These are phyloP conservation scores for Zaprionus inermis DNA, from an alignment of 1,140 invertebrate genomes.

Conservation along the genomic window DNA sequence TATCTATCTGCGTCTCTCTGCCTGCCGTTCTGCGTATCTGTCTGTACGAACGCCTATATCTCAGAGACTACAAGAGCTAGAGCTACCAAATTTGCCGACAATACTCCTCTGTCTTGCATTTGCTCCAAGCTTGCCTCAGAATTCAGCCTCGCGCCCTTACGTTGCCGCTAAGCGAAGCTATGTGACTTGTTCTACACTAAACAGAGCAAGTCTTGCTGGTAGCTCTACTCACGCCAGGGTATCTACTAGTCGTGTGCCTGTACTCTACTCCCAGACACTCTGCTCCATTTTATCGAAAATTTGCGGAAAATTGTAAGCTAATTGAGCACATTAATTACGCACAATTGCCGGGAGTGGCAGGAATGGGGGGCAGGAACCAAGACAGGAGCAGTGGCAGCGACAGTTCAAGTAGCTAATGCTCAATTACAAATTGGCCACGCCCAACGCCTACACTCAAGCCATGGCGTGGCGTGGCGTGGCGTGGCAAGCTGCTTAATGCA, in stretches of 20 bases:
- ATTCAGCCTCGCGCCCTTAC: too few species aligned
- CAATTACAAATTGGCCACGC: conserved; percentile 66
- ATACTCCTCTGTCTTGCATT: too few species aligned
- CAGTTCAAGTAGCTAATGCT: conserved; percentile 56
- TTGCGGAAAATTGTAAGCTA: conserved; percentile 54
- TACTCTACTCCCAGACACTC: not conserved
- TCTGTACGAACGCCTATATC: too few species aligned
- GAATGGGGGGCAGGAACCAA: not conserved
- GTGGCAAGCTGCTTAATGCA: conserved; percentile 63
- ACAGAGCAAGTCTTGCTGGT: too few species aligned
- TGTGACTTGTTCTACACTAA: too few species aligned
- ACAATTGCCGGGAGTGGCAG: conserved; percentile 45
- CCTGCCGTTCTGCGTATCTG: too few species aligned
- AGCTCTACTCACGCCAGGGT: not conserved
- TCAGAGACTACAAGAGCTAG: too few species aligned
- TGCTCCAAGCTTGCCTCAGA: too few species aligned
- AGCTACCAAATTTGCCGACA: too few species aligned
- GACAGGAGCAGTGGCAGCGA: not conserved
- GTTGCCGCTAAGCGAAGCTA: too few species aligned
- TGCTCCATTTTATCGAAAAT: conserved; percentile 10
- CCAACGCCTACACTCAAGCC: not conserved
- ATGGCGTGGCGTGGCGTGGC: conserved; percentile 9
- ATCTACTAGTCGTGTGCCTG: not conserved
- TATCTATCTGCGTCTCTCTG: too few species aligned
- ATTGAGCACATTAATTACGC: conserved; percentile 74